These are phyloP conservation scores for Ennomos erosarius DNA, from an alignment of 2,888 invertebrate species.

Conservation along the genomic window DNA sequence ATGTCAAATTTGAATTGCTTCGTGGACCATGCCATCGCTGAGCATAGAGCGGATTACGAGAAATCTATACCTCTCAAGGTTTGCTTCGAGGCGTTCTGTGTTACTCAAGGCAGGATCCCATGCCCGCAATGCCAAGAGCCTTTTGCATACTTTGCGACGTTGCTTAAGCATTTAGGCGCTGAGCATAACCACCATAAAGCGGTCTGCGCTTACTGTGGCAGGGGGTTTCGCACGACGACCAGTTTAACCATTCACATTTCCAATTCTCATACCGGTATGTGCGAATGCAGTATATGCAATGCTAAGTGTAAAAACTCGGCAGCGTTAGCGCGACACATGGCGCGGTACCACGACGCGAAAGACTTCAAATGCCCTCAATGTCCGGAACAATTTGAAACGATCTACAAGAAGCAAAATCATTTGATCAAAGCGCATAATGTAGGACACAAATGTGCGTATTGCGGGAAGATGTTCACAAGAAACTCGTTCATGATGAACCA, in stretches of 20 bases:
- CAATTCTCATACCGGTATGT: conserved; percentile 66
- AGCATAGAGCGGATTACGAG: conserved; percentile 71
- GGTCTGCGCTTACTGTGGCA: conserved; percentile 76
- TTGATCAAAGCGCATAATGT: conserved; percentile 77
- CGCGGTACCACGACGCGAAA: conserved; percentile 70
- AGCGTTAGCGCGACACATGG: conserved; percentile 71
- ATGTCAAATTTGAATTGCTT: conserved; percentile 59
- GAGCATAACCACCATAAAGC: conserved; percentile 73
- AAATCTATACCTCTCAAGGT: conserved; percentile 52
- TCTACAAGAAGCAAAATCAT: conserved; percentile 82
- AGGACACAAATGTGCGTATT: conserved; percentile 72
- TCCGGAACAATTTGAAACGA: conserved; percentile 76
- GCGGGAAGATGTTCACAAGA: conserved; percentile 75
- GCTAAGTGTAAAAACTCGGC: conserved; percentile 70
- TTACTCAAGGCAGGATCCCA: conserved; percentile 71
- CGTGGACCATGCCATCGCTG: conserved; percentile 66
- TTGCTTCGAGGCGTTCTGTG: conserved; percentile 68
- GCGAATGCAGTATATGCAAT: conserved; percentile 68
- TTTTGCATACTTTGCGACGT: conserved; percentile 69
- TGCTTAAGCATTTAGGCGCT: conserved; percentile 70
- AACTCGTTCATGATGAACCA: conserved; percentile 79
- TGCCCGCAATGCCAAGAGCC: conserved; percentile 67
- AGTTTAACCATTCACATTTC: conserved; percentile 72
- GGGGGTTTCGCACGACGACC: conserved; percentile 64
- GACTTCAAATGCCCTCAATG: conserved; percentile 74